phyloP scores from a whole-genome alignment of 2,797 vertebrate genomes.

The Hipposideros larvatus region DNA sequence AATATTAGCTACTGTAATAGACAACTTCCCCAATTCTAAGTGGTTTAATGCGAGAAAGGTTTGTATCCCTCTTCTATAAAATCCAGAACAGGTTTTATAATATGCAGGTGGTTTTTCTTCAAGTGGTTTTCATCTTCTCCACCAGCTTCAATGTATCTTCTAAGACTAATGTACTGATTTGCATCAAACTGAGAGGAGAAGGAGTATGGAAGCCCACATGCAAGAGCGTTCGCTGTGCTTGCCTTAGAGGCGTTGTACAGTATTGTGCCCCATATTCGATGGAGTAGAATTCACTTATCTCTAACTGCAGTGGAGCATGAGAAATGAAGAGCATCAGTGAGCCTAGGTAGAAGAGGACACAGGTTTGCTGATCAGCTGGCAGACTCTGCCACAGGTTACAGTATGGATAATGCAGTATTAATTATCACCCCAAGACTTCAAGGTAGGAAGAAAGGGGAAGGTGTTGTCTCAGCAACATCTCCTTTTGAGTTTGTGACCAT shows the following conservation, averaged over 20 bases:
- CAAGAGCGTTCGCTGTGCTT: neutral
- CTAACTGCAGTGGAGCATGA: neutral
- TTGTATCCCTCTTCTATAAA: neutral
- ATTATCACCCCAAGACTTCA: neutral
- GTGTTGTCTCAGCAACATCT: neutral
- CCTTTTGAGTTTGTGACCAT: neutral
- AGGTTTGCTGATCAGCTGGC: neutral
- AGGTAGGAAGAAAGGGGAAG: neutral
- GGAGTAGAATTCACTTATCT: neutral
- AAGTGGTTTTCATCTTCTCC: constrained; percentile 9
- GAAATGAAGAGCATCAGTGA: neutral
- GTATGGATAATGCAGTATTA: neutral
- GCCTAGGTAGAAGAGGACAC: neutral
- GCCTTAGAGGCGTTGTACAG: neutral
- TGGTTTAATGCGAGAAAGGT: neutral
- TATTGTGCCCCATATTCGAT: neutral
- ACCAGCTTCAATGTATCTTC: constrained; percentile 10
- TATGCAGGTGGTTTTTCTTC: neutral
- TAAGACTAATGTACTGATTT: neutral
- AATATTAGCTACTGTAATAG: neutral
- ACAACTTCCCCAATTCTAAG: neutral
- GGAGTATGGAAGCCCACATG: neutral
- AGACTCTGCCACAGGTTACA: neutral
- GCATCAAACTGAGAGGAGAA: neutral
- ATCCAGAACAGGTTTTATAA: neutral